Percentiles rank a stretch among this genome's conserved stretches.
Evolutionary conservation across 2,113 vertebrate genomes (phyloP).

Genomic region (Lepisosteus osseus): DNA sequence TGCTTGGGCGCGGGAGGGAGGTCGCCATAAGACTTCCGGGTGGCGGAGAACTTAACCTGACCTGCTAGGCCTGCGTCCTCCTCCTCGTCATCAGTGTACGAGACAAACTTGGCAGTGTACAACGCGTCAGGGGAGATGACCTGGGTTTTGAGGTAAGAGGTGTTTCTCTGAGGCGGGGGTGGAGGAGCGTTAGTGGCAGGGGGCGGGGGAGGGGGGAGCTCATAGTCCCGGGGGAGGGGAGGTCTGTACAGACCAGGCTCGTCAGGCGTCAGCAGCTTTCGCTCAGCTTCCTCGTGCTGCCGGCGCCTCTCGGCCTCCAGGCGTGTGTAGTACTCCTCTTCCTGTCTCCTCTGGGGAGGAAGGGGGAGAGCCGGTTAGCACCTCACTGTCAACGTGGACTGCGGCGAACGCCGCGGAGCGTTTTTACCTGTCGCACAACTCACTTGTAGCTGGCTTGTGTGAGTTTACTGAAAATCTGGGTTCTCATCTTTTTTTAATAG

Average conservation of each 20-base stretch:
- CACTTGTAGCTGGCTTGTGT: not conserved
- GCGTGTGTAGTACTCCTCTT: slow-evolving; percentile 95
- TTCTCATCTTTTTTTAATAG: too few species aligned
- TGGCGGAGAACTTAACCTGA: slow-evolving; percentile 89
- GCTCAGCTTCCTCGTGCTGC: slow-evolving; percentile 91
- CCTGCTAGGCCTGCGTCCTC: slow-evolving; percentile 80
- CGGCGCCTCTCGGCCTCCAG: slow-evolving; percentile 93
- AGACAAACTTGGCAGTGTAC: slow-evolving; percentile 97
- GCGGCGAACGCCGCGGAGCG: not conserved
- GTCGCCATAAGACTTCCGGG: slow-evolving; percentile 84
- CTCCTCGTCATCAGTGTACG: slow-evolving; percentile 83
- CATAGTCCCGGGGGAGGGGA: slow-evolving; percentile 91
- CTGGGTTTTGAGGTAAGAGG: slow-evolving; percentile 98
- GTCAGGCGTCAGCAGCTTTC: slow-evolving; percentile 88
- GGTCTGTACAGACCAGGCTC: slow-evolving; percentile 96
- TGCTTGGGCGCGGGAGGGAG: slow-evolving; percentile 70
- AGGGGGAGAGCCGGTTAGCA: slow-evolving; percentile 64
- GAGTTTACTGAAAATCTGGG: too few species aligned
- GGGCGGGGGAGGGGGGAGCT: slow-evolving; percentile 65
- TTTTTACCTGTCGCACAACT: not conserved
- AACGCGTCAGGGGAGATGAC: slow-evolving; percentile 92
- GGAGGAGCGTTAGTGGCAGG: slow-evolving; percentile 77
- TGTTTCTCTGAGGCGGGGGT: slow-evolving; percentile 93
- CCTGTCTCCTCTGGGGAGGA: slow-evolving; percentile 90
- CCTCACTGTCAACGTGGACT: not conserved